Conservation (phyloP, 2,888 invertebrate species). For the Prosopocoilus inquinatus region DNA sequence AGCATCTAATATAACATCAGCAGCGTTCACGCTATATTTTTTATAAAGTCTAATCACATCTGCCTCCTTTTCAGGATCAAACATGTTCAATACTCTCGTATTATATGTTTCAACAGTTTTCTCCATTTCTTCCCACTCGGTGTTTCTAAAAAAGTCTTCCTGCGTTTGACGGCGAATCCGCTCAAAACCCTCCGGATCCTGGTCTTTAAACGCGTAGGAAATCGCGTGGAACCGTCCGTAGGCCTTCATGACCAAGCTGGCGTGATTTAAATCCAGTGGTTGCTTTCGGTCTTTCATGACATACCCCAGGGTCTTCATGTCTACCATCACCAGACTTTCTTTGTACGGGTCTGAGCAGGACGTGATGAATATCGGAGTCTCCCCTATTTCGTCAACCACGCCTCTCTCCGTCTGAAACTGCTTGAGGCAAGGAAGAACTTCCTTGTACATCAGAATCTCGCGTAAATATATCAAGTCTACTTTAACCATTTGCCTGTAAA, state of each 20-base stretch:
- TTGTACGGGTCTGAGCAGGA: conserved; percentile 20
- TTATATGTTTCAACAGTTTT: neutral
- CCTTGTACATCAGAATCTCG: conserved; percentile 34
- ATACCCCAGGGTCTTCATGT: conserved; percentile 32
- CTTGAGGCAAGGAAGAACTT: conserved; percentile 29
- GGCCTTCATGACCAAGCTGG: conserved; percentile 28
- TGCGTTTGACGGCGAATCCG: neutral
- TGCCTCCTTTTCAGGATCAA: neutral
- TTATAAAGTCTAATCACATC: neutral
- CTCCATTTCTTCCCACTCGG: neutral
- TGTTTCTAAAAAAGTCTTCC: neutral
- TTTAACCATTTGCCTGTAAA: conserved; percentile 26
- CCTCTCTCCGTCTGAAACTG: conserved; percentile 27
- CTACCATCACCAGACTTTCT: conserved; percentile 30
- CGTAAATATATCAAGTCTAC: conserved; percentile 28
- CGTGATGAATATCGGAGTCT: conserved; percentile 20
- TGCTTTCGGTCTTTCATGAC: conserved; percentile 23
- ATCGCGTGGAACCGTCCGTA: conserved; percentile 35
- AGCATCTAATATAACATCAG: neutral
- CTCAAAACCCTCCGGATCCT: conserved; percentile 23
- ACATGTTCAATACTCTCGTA: neutral
- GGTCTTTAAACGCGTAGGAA: conserved; percentile 32
- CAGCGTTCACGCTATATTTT: neutral
- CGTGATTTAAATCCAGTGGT: conserved; percentile 32
- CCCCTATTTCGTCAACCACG: conserved; percentile 18